Evolutionary conservation across 2,888 invertebrate species (phyloP).

Genomic region (Pherbina coryleti): DNA sequence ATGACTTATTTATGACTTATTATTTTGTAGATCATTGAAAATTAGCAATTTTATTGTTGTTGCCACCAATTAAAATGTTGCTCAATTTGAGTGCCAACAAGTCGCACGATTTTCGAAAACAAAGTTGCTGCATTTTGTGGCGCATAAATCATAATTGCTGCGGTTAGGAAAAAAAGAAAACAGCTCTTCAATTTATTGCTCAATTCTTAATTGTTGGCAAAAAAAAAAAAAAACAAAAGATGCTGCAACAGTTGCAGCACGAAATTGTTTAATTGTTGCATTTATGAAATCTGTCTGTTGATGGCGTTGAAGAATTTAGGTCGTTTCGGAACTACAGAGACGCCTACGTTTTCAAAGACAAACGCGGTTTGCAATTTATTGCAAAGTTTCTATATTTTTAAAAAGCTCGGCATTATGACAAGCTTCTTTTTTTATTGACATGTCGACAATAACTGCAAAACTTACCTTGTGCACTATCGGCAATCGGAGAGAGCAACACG

Average conservation of each 20-base stretch:
- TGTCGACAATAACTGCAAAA: slow-evolving; percentile 48
- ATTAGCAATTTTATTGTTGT: background rate
- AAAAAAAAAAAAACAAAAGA: background rate
- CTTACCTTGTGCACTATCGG: slow-evolving; percentile 74
- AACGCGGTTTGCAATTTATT: background rate
- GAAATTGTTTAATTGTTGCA: background rate
- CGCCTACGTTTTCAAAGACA: background rate
- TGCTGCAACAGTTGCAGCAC: background rate
- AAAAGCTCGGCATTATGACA: too few relatives aligned
- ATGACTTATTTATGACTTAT: too few relatives aligned
- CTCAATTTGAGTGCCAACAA: slow-evolving; percentile 19
- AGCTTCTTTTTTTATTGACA: background rate
- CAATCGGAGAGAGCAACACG: slow-evolving; percentile 72
- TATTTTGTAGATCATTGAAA: background rate
- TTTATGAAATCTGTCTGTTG: background rate
- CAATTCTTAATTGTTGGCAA: background rate
- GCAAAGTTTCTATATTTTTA: too few relatives aligned
- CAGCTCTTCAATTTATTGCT: background rate
- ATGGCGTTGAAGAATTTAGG: slow-evolving; percentile 13
- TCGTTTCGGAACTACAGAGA: background rate
- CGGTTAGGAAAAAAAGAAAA: background rate
- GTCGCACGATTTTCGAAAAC: slow-evolving; percentile 9
- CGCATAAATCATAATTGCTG: background rate
- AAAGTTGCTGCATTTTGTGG: background rate
- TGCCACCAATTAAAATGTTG: slow-evolving; percentile 10